Evolutionary conservation across 2,888 invertebrate genomes (phyloP), one percentile per base, ranked within the genome.

Genomic region (Pollenia amentaria): DNA sequence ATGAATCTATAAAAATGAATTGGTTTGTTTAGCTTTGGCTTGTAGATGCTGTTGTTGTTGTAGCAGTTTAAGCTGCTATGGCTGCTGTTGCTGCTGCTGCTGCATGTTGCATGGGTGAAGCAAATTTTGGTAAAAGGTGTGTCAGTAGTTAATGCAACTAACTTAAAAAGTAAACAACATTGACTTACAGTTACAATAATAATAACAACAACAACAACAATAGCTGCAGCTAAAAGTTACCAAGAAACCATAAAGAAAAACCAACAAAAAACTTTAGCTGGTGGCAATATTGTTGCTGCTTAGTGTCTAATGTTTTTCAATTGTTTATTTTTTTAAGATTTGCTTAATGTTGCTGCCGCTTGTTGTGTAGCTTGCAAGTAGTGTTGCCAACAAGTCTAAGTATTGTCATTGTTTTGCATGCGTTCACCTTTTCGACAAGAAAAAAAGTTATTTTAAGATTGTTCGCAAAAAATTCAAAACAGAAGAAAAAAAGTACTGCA

Each of bases 91-190:
- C 80, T 76, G 72, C 78, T 84, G 78, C 70, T 89, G 86, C 89
- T 87, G 72, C 78, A 82, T 82, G 70, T 80, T 84, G 51, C 79
- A 80, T 87, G 86, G 87, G 67, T 84, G 73, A 87, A 87, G 87
- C 48, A 76, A 80, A 84, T 75, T 83, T 84, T 78, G 84, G 86
- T 88, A 78, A 88, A 88, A 92, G 92, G 92, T 92, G 91, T 92
- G 91, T 89, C 91, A 89, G 91, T 90, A 91, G 92, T 91, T 85
- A 84, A 84, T 84, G 87, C 87, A 88, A 88, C 85, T 76, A 84
- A 87, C 87, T 87, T 87, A 16, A 73, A 84, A 87, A 77, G 84
- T 84, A 80, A 84, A 86, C 80, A 88, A 77, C 76, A 78, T 57
- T 67, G 78, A 79, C 70, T 87, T 75, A 78, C 75, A 81, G 53